A percentile compares a stretch with the other conserved stretches of the same genome.
Evolutionary conservation across 1,140 invertebrate species (phyloP).

Genomic region (Macrobrachium nipponense): DNA sequence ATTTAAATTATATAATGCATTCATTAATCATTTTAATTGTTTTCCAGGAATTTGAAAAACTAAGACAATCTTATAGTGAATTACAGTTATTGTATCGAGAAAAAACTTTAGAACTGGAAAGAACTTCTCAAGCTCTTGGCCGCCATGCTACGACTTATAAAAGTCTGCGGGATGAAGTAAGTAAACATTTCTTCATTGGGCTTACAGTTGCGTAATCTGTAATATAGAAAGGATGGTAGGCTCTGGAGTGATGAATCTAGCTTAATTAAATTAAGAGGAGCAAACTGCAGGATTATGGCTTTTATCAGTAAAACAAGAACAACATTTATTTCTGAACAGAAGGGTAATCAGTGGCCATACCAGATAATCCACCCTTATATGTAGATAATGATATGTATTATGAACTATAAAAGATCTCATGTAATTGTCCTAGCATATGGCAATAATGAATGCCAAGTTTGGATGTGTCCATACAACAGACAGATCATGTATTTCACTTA

Average conservation of each 20-base stretch:
- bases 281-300: too few relatives aligned
- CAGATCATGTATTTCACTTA: too few relatives aligned
- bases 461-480: too few relatives aligned
- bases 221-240: too few relatives aligned
- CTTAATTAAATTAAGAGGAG: too few relatives aligned
- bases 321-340: background rate
- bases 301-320: background rate
- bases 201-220: too few relatives aligned
- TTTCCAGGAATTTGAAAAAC: conserved; percentile 38
- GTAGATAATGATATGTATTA: too few relatives aligned
- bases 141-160: conserved; percentile 43
- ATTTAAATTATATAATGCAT: background rate
- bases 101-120: conserved; percentile 40
- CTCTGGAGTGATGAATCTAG: too few relatives aligned
- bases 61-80: conserved; percentile 35
- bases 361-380: too few relatives aligned
- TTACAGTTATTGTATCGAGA: conserved; percentile 52
- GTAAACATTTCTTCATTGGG: background rate
- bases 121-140: conserved; percentile 22
- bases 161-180: conserved; percentile 31
- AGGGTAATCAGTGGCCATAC: background rate
- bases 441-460: too few relatives aligned
- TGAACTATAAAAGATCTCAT: too few relatives aligned
- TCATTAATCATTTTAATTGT: background rate
- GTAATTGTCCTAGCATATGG: too few relatives aligned